Conservation (phyloP, 2,888 invertebrate species). For the Imbricaverruca yamaguchii region DNA sequence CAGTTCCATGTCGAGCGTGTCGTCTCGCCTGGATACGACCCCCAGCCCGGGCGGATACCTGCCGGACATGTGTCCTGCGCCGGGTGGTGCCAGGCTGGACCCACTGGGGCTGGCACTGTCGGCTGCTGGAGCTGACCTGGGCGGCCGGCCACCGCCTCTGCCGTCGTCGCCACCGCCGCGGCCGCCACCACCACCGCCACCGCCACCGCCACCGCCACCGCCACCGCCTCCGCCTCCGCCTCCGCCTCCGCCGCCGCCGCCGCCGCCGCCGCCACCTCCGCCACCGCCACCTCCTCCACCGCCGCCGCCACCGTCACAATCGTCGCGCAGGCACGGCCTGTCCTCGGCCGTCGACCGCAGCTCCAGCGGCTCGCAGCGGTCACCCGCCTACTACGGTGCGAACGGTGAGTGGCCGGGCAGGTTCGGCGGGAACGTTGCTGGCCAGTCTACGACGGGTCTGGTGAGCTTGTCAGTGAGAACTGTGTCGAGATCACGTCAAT, state of each 20-base stretch:
- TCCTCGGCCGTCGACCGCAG: no score
- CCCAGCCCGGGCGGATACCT: not conserved
- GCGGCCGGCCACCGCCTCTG: not conserved
- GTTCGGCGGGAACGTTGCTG: no score
- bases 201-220: not conserved
- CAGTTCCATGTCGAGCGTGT: not conserved
- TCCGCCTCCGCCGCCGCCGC: not conserved
- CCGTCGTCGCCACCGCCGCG: not conserved
- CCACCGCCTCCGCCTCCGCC: not conserved
- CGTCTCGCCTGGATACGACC: not conserved
- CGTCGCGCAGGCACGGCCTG: no score
- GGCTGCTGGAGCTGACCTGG: not conserved
- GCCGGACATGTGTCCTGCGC: not conserved
- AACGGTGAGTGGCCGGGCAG: not conserved
- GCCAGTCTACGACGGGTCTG: no score
- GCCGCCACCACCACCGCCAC: not conserved
- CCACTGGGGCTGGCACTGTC: not conserved
- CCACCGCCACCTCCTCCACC: not conserved
- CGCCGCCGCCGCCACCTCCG: not conserved
- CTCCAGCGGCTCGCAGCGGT: not conserved
- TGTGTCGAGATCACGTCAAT: no score
- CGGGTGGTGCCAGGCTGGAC: not conserved
- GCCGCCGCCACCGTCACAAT: not conserved
- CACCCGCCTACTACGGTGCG: not conserved
- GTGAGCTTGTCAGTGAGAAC: no score